Base-by-base conservation (phyloP, 2,113 vertebrate species). In the Mormyrus lacerda region DNA sequence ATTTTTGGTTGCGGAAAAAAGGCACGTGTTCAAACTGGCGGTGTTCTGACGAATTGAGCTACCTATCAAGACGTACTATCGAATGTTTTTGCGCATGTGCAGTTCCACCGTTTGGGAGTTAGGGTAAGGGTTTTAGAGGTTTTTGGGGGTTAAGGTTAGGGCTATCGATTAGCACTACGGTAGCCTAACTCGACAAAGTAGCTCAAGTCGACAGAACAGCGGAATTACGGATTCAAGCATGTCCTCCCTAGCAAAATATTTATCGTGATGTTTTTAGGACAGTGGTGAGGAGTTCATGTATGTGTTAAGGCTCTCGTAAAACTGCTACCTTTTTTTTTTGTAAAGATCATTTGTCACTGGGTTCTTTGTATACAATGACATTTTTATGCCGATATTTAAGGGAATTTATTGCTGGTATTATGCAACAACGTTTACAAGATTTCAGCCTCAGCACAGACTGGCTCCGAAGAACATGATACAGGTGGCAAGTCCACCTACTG, bases 401-500 rank as follows among this genome's bases (percentile, higher is more conserved):
- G 27, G 15, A 39, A 39, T 31, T 39, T 76, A 39, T 76, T 17
- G 27, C 39, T 76, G 31, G 1, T 76, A 7, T 17, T 39, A 76
- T 73, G n/a, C 24, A 27, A 65, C 61, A 76, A 39, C 17, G 9
- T 51, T 79, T 50, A 31, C 69, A 13, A 13, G 27, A 31, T 79
- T 88, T 44, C 87, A 31, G 31, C 47, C n/a, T 79, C 7, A 15
- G 27, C 35, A 8, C 9, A 35, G 88, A 27, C 44, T 19, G 10
- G 17, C 10, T 88, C 27, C 31, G 19, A 24, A n/a, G 86, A 55
- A 55, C 31, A 69, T 44, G 21, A 24, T 73, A 58, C 44, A 27
- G 87, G 58, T 88, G 87, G 87, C 51, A 47, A 15, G 87, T 69
- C 87, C 61, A 73, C 44, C 42, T 47, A 45, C n/a, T 42, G 87